phyloP scores from a whole-genome alignment of 1,140 invertebrate genomes.

The Ruditapes philippinarum region DNA sequence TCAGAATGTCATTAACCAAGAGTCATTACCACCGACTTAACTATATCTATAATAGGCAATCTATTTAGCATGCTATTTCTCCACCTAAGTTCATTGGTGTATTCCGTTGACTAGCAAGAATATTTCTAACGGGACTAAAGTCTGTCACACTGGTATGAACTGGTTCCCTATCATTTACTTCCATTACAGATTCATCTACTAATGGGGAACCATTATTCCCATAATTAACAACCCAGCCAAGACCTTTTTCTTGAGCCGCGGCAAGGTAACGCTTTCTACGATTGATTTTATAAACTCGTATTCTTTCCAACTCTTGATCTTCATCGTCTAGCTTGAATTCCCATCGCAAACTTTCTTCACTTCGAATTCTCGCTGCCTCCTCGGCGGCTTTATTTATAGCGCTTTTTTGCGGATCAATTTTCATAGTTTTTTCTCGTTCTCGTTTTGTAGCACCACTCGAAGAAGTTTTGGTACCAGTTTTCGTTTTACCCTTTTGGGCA shows the following conservation, averaged over 20 bases:
- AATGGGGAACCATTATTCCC: constrained; percentile 74
- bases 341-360: constrained; percentile 82
- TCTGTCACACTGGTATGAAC: constrained; percentile 50
- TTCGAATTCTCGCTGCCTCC: constrained; percentile 41
- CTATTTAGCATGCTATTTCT: constrained; percentile 53
- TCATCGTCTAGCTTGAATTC: constrained; percentile 76
- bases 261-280: constrained; percentile 83
- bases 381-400: constrained; percentile 54
- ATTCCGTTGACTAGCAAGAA: constrained; percentile 65
- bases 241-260: constrained; percentile 80
- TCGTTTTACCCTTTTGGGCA: constrained; percentile 26
- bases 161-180: constrained; percentile 58
- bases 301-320: constrained; percentile 80
- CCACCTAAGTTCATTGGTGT: constrained; percentile 50
- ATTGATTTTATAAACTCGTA: constrained; percentile 83
- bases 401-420: constrained; percentile 46
- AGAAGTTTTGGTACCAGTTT: not conserved
- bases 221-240: constrained; percentile 80
- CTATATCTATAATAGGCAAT: not conserved
- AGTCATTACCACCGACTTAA: too few species aligned
- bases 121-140: constrained; percentile 68
- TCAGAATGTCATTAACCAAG: too few species aligned
- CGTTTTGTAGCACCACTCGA: constrained; percentile 56
- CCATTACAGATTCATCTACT: constrained; percentile 77
- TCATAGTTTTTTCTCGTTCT: constrained; percentile 51